Evolutionary conservation across 1,140 invertebrate species (phyloP).

Genomic region (Bicyclus anynana): DNA sequence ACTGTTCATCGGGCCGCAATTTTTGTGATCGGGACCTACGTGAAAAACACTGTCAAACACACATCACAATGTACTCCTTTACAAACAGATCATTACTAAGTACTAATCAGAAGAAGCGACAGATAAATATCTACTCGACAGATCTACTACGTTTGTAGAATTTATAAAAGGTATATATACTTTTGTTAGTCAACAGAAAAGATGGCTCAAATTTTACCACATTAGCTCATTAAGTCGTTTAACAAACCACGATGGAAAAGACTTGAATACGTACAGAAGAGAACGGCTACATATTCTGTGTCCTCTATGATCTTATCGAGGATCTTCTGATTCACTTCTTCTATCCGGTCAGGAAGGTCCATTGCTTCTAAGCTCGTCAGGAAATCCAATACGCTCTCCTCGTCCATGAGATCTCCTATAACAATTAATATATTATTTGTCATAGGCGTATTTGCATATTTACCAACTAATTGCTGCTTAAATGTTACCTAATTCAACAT

Average conservation of each 20-base stretch:
- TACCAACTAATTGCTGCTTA: no score
- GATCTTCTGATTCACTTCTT: constrained; percentile 96
- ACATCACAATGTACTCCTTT: constrained; percentile 65
- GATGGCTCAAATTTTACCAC: constrained; percentile 57
- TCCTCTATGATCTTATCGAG: constrained; percentile 94
- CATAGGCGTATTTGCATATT: background rate
- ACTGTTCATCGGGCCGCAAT: constrained; percentile 73
- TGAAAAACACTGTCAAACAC: constrained; percentile 75
- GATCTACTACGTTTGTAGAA: constrained; percentile 49
- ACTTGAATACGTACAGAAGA: constrained; percentile 91
- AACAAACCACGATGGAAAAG: constrained; percentile 39
- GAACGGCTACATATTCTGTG: constrained; percentile 93
- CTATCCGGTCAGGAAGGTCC: constrained; percentile 96
- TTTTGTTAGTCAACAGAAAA: constrained; percentile 60
- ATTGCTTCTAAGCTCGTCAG: constrained; percentile 95
- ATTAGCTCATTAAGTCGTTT: constrained; percentile 55
- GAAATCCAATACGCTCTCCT: constrained; percentile 94
- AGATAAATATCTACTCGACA: constrained; percentile 47
- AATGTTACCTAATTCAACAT: no score
- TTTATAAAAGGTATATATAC: constrained; percentile 42
- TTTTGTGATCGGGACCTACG: constrained; percentile 76
- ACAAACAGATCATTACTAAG: constrained; percentile 43
- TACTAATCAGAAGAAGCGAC: constrained; percentile 42
- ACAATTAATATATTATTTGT: constrained; percentile 17
- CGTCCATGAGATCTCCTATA: constrained; percentile 94